Evolutionary conservation across 2,888 invertebrate species (phyloP), one percentile per base, ranked within the genome.

Genomic region (Xiphydria camelus): DNA sequence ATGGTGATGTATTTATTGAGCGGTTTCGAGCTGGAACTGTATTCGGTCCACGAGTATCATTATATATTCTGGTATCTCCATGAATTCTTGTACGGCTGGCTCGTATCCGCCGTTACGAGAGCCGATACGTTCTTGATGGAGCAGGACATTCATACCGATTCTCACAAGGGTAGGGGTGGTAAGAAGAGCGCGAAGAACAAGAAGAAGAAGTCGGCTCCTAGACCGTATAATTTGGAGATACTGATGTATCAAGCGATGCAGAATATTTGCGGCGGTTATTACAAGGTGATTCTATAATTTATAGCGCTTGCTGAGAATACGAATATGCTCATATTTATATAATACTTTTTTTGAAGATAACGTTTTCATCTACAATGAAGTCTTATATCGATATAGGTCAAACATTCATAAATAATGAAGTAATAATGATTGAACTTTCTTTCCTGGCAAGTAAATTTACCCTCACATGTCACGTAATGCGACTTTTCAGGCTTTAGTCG

Each of bases 11-110:
- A 94, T 76, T 81, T 96, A 23, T 82, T 97, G 59, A 89, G 94
- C 15, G 97, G 97, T 1, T 91, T 99, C 63, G 96, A 97, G 72
- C 81, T 98, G 41, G 96, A 98, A 75, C 79, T 99, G 21, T 98
- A 97, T 77, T 93, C 94, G 46, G 87, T 90, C 17, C 96, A 97
- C 73, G 98, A 99, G 78, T 97, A 92, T 76, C 88, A 94, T 63
- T 96, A 95, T 72, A 90, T 97, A 59, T 98, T 89, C 76, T 95
- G 94, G 94, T 94, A 95, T 76, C 79, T 97, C 18, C 93, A 94
- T 76, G 96, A 97, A 78, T 91, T 94, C 73, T 79, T 97, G 3
- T 95, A 92, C 75, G 93, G 93, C 4, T 97, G 96, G 90, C 78
- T 96, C 48, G 87, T 93, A 2, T 95, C 95, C 0, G 91, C 95